A percentile compares a stretch with the other conserved stretches of the same genome.
Conservation (phyloP, 2,888 invertebrate species). For the Halictus ligatus region DNA sequence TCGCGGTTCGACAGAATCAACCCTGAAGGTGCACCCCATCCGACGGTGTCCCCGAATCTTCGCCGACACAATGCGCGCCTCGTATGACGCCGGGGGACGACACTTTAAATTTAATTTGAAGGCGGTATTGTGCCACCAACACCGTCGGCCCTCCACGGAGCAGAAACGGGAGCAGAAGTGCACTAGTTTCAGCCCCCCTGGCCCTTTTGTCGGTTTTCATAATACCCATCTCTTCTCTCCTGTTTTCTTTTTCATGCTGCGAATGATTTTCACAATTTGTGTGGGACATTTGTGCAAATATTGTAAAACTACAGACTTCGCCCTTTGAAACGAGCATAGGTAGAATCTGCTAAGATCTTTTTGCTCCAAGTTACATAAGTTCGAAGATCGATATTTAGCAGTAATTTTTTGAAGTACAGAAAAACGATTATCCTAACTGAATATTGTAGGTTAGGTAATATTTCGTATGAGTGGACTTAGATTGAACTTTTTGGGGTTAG, state of each 20-base stretch:
- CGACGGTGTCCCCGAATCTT: constrained; percentile 37
- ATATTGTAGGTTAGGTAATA: too few species aligned
- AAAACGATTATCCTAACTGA: too few species aligned
- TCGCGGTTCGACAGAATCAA: constrained; percentile 51
- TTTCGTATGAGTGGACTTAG: too few species aligned
- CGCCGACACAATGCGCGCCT: constrained; percentile 68
- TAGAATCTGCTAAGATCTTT: neutral
- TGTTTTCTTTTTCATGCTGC: constrained; percentile 11
- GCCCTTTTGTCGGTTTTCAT: constrained; percentile 60
- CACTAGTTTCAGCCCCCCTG: constrained; percentile 65
- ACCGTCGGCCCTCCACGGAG: constrained; percentile 56
- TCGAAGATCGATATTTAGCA: too few species aligned
- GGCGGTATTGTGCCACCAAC: constrained; percentile 74
- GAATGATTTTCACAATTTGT: neutral
- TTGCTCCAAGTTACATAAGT: neutral
- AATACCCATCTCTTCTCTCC: constrained; percentile 44
- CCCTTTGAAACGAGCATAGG: too few species aligned
- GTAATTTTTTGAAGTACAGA: too few species aligned
- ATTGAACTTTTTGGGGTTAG: too few species aligned
- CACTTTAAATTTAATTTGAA: constrained; percentile 81
- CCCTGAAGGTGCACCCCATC: neutral
- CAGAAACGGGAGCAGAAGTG: constrained; percentile 38
- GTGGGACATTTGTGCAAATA: neutral
- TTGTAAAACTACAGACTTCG: too few species aligned
- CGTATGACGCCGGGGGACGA: constrained; percentile 75